These are phyloP conservation scores for Scytalopus superciliaris DNA, from an alignment of 2,113 vertebrate species.

Conservation along the genomic window DNA sequence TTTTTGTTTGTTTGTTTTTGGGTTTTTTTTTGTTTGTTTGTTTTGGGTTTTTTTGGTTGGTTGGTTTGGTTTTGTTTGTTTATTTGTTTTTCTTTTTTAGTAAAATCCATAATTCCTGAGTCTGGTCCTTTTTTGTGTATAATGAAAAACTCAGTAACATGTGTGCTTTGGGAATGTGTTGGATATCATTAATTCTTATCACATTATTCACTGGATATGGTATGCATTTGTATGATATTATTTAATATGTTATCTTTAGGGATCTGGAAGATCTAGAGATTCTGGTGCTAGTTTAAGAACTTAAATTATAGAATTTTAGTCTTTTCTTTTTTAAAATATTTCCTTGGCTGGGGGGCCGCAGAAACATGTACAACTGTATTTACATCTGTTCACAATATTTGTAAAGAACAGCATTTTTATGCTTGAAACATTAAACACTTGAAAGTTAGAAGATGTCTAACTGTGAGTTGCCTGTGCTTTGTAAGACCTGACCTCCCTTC, in stretches of 20 bases:
- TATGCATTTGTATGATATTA: neutral
- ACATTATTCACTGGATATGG: neutral
- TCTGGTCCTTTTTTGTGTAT: neutral
- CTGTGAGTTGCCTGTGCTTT: neutral
- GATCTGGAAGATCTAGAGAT: neutral
- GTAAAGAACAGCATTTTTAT: neutral
- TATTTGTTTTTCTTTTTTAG: no score
- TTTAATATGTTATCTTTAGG: neutral
- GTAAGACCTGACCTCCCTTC: neutral
- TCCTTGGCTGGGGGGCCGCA: neutral
- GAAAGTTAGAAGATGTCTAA: neutral
- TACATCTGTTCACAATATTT: neutral
- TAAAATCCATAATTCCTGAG: neutral
- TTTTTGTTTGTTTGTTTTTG: no score
- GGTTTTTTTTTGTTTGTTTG: no score
- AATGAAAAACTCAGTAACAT: neutral
- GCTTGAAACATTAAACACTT: neutral
- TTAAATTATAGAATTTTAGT: neutral
- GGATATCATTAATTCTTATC: neutral
- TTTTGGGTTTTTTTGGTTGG: no score
- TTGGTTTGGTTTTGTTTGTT: no score
- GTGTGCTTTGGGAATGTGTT: neutral
- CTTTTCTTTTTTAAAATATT: neutral
- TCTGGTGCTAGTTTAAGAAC: neutral
- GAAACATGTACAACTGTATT: neutral